Conservation (phyloP, 2,888 invertebrate species). For the Cantharis rufa region DNA sequence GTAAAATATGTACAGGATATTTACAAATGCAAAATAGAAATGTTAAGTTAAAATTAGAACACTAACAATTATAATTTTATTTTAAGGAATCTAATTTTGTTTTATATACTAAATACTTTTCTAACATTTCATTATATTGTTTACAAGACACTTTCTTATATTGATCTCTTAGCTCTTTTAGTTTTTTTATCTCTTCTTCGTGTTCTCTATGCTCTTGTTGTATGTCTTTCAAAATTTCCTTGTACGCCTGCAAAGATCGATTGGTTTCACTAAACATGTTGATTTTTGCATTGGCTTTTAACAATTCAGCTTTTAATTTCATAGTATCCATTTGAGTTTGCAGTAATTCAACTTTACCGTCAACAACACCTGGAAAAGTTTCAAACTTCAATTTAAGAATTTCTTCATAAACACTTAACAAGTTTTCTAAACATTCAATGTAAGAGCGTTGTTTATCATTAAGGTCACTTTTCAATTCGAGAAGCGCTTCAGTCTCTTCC, state of each 20-base stretch:
- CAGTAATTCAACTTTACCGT: not conserved
- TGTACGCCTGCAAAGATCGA: slow-evolving; percentile 52
- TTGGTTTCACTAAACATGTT: slow-evolving; percentile 56
- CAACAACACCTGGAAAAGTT: not conserved
- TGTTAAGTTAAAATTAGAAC: not conserved
- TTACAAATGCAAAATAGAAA: not conserved
- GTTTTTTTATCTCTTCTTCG: slow-evolving; percentile 49
- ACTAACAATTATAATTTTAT: not conserved
- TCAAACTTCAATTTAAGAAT: not conserved
- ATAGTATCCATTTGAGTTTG: not conserved
- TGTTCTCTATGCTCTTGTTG: slow-evolving; percentile 50
- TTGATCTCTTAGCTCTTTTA: slow-evolving; percentile 49
- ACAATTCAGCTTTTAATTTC: slow-evolving; percentile 46
- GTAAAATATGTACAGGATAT: not conserved
- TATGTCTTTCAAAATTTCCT: slow-evolving; percentile 49
- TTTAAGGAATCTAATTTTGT: not conserved
- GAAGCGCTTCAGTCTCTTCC: not conserved
- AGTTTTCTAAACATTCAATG: not conserved
- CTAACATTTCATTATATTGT: slow-evolving; percentile 55
- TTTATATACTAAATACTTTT: slow-evolving; percentile 43
- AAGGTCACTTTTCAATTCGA: not conserved
- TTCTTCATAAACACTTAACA: not conserved
- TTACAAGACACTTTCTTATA: slow-evolving; percentile 53
- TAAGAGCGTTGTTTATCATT: not conserved
- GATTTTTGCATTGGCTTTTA: slow-evolving; percentile 39